phyloP scores from a whole-genome alignment of 2,113 vertebrate genomes.

The Nerophis lumbriciformis region DNA sequence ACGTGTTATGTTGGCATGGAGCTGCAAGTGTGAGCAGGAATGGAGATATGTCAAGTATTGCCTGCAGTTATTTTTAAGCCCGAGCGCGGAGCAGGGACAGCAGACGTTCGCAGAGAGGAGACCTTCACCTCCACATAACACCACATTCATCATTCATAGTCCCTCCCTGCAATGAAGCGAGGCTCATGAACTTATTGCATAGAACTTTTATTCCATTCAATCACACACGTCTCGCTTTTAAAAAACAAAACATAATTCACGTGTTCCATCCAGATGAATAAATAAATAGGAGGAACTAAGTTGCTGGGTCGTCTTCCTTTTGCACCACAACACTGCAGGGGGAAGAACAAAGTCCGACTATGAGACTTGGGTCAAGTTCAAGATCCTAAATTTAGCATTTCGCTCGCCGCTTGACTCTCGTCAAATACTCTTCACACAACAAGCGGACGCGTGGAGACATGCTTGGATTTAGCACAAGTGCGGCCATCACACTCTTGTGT shows the following conservation, averaged over 20 bases:
- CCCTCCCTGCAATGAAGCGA: too few species aligned
- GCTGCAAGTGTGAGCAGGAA: conserved; percentile 28
- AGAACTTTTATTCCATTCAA: conserved; percentile 65
- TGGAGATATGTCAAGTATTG: conserved; percentile 65
- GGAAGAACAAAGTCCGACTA: background rate
- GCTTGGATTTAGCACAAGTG: too few species aligned
- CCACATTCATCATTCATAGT: background rate
- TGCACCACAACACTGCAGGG: conserved; percentile 46
- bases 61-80: conserved; percentile 67
- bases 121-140: background rate
- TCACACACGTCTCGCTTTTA: conserved; percentile 27
- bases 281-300: conserved; percentile 42
- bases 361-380: background rate
- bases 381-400: background rate
- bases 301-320: conserved; percentile 25
- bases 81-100: conserved; percentile 58
- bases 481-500: too few species aligned
- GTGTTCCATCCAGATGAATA: conserved; percentile 32
- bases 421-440: background rate
- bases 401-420: background rate
- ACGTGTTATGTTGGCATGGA: background rate
- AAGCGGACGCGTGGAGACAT: too few species aligned
- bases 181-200: conserved; percentile 54
- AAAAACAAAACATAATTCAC: conserved; percentile 18
- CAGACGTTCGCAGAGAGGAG: conserved; percentile 29